Percentiles rank a stretch among this genome's conserved stretches.
These are phyloP conservation scores for Cromileptes altivelis DNA, from an alignment of 2,113 vertebrate species.

Conservation along the genomic window DNA sequence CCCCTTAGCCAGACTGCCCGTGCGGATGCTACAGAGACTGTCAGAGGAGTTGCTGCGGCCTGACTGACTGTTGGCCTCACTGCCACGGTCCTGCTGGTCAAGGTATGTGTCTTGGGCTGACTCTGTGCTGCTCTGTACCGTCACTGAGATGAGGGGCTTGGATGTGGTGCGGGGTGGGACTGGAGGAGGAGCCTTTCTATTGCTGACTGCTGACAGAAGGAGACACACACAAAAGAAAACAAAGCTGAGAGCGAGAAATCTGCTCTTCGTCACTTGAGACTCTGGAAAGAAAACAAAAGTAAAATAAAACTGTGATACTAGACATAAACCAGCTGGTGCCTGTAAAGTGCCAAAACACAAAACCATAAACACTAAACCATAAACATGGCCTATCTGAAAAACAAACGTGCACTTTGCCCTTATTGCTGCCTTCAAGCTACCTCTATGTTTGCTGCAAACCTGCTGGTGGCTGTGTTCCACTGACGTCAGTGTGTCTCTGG, in stretches of 20 bases:
- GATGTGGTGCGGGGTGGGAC: slow-evolving; percentile 96
- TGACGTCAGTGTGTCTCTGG: slow-evolving; percentile 63
- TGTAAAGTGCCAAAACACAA: neutral
- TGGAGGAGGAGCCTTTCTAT: slow-evolving; percentile 95
- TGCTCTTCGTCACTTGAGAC: neutral
- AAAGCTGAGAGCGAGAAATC: neutral
- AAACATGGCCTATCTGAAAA: slow-evolving; percentile 32
- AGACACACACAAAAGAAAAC: neutral
- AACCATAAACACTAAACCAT: slow-evolving; percentile 43
- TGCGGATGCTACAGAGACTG: slow-evolving; percentile 96
- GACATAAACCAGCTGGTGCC: neutral
- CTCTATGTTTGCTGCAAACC: slow-evolving; percentile 36
- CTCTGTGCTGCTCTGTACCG: slow-evolving; percentile 98
- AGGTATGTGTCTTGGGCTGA: slow-evolving; percentile 97
- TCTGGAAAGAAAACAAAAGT: neutral
- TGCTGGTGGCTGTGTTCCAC: slow-evolving; percentile 40
- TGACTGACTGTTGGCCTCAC: slow-evolving; percentile 95
- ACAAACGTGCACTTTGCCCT: slow-evolving; percentile 57
- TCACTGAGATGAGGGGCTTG: slow-evolving; percentile 98
- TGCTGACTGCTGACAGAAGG: slow-evolving; percentile 85
- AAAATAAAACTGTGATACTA: neutral
- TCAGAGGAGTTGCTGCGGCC: slow-evolving; percentile 97
- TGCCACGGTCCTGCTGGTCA: slow-evolving; percentile 95
- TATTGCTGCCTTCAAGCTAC: slow-evolving; percentile 50
- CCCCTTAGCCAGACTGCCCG: slow-evolving; percentile 90